phyloP scores from a whole-genome alignment of 2,113 vertebrate genomes.

The Tetrax tetrax region DNA sequence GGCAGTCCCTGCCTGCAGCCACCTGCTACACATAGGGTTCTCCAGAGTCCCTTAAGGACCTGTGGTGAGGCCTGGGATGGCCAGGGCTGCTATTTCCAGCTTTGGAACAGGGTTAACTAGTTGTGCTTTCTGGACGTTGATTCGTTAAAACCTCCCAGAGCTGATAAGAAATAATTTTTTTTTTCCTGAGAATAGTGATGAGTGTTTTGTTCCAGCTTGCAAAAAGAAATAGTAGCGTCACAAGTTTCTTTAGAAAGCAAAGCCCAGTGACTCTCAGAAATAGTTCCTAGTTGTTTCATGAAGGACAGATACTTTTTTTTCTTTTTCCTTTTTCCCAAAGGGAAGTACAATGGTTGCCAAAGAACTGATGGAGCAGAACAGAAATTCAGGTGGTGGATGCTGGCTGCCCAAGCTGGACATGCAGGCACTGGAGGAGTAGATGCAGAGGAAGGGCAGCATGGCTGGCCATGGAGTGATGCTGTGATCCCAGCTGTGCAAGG shows the following conservation, averaged over 20 bases:
- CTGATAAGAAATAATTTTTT: background rate
- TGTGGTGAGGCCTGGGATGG: accelerated
- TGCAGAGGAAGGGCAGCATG: background rate
- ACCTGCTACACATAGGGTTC: background rate
- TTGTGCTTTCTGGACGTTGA: background rate
- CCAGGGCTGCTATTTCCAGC: background rate
- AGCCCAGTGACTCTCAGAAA: accelerated
- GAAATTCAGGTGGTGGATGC: accelerated
- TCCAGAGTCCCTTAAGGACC: background rate
- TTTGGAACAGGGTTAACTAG: background rate
- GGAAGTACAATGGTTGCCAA: background rate
- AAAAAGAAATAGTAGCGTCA: background rate
- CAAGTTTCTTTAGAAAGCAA: background rate
- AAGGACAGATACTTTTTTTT: background rate
- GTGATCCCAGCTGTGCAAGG: accelerated
- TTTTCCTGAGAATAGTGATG: background rate
- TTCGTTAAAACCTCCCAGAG: background rate
- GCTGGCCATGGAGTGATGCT: accelerated
- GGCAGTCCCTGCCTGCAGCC: too few relatives aligned
- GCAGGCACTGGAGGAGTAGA: accelerated
- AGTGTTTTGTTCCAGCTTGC: background rate
- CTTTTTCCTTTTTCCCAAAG: background rate
- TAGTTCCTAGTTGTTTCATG: background rate
- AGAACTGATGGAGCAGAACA: background rate
- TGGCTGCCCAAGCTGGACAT: accelerated